phyloP scores from a whole-genome alignment of 2,113 vertebrate species.

The Oncorhynchus masou region DNA sequence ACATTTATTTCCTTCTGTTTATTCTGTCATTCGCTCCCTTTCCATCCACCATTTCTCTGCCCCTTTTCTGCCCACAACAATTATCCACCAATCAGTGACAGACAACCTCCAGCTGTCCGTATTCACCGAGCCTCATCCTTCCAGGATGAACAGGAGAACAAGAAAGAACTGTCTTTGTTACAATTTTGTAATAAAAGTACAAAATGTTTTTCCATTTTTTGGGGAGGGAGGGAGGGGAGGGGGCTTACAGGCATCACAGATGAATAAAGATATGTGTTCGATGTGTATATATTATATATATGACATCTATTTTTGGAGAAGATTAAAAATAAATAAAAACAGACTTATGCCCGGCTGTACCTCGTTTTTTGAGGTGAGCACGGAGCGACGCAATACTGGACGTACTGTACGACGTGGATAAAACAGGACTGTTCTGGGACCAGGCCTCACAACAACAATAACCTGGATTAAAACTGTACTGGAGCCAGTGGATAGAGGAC shows the following conservation, averaged over 20 bases:
- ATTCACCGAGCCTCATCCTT: not conserved
- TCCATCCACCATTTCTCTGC: conserved; percentile 45
- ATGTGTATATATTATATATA: conserved; percentile 89
- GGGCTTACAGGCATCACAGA: conserved; percentile 79
- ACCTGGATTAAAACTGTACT: too few relatives aligned
- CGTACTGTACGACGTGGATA: conserved; percentile 79
- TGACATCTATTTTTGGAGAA: conserved; percentile 86
- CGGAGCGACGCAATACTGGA: conserved; percentile 84
- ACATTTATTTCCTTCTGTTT: conserved; percentile 31
- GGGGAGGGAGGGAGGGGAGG: too few relatives aligned
- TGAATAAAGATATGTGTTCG: conserved; percentile 91
- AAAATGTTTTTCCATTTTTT: too few relatives aligned
- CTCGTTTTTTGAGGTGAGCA: conserved; percentile 92
- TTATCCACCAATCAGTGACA: conserved; percentile 70
- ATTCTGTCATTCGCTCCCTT: not conserved
- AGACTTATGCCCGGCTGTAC: conserved; percentile 81
- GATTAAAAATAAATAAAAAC: conserved; percentile 47
- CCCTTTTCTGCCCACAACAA: not conserved
- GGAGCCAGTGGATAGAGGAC: not conserved
- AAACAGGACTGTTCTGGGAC: not conserved
- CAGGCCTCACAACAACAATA: not conserved
- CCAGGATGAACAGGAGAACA: conserved; percentile 42
- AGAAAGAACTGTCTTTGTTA: conserved; percentile 78
- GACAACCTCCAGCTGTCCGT: conserved; percentile 49
- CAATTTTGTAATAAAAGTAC: conserved; percentile 88